phyloP scores from a whole-genome alignment of 35 echinoderm and acorn worm species.

The Apostichopus japonicus region DNA sequence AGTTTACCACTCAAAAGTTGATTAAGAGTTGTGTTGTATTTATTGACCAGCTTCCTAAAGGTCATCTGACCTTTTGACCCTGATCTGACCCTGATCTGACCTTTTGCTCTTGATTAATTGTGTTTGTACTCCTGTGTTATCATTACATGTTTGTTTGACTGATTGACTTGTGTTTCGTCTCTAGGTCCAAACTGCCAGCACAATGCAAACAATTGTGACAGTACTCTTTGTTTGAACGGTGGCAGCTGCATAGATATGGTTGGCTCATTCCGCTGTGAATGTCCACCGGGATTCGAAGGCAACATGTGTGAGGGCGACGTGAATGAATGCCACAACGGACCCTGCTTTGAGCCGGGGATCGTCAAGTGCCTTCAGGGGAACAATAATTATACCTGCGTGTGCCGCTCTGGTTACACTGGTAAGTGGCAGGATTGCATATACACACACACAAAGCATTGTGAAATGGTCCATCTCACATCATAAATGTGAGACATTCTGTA shows the following conservation, averaged over 20 bases:
- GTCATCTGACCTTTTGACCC: too few species aligned
- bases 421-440: not conserved
- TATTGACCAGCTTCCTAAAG: too few species aligned
- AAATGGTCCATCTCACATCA: too few species aligned
- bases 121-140: too few species aligned
- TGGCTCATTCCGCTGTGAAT: not conserved
- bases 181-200: not conserved
- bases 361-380: not conserved
- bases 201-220: not conserved
- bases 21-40: too few species aligned
- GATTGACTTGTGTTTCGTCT: not conserved
- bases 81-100: too few species aligned
- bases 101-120: too few species aligned
- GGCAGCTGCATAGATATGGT: slow-evolving; percentile 7
- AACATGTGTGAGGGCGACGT: not conserved
- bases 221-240: not conserved
- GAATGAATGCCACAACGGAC: not conserved
- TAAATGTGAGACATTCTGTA: too few species aligned
- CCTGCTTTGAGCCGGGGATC: not conserved
- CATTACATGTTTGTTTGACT: too few species aligned
- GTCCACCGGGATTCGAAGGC: not conserved
- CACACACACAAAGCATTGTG: too few species aligned
- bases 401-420: slow-evolving; percentile 37
- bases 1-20: too few species aligned
- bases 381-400: slow-evolving; percentile 45